Percentiles rank a stretch among this genome's conserved stretches.
Evolutionary conservation across 2,888 invertebrate genomes (phyloP).

Genomic region (Actias luna): DNA sequence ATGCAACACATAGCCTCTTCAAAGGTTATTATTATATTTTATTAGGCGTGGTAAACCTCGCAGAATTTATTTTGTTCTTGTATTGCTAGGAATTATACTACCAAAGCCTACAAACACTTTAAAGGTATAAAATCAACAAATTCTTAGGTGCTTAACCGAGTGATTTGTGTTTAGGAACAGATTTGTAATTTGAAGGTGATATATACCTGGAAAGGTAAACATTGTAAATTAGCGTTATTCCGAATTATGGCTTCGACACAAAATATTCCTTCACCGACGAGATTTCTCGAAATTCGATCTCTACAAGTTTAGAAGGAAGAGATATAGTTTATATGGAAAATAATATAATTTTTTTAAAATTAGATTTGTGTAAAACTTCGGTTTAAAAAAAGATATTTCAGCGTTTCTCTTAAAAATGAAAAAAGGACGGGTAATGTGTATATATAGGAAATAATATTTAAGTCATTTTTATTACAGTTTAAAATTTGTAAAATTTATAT

Average conservation of each 20-base stretch:
- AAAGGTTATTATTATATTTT: background rate
- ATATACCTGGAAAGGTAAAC: background rate
- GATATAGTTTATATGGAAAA: too few species aligned
- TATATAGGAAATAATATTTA: too few species aligned
- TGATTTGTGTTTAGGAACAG: background rate
- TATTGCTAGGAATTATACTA: background rate
- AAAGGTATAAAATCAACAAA: background rate
- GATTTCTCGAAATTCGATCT: too few species aligned
- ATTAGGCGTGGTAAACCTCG: background rate
- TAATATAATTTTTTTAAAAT: too few species aligned
- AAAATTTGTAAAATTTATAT: too few species aligned
- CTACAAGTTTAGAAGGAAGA: too few species aligned
- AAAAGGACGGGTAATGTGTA: too few species aligned
- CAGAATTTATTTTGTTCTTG: background rate
- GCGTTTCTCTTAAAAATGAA: too few species aligned
- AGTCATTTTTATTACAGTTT: too few species aligned
- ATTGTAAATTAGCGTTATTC: background rate
- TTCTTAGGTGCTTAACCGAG: background rate
- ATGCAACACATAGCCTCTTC: background rate
- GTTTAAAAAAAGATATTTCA: too few species aligned
- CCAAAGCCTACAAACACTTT: background rate
- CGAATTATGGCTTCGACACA: background rate
- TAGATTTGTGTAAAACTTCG: too few species aligned
- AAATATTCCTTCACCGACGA: background rate
- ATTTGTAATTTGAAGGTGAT: background rate